A percentile compares a stretch with the other conserved stretches of the same genome.
phyloP scores from a whole-genome alignment of 2,888 invertebrate species.

The Brachypalpus laphriformis region DNA sequence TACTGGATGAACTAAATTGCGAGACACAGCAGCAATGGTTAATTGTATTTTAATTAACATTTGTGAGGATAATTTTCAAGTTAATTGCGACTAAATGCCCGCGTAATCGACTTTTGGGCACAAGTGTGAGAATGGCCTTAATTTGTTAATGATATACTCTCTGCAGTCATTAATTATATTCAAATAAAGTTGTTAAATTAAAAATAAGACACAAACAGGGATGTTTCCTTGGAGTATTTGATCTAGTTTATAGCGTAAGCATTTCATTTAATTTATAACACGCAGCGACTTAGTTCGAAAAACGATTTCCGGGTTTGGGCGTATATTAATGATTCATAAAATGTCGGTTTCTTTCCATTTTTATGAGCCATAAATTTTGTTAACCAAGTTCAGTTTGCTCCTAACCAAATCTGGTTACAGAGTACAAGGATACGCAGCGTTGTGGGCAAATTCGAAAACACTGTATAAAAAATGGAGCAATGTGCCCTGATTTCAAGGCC shows the following conservation, averaged over 20 bases:
- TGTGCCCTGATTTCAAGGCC: no score
- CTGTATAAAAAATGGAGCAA: no score
- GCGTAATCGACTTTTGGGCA: not conserved
- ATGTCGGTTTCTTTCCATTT: not conserved
- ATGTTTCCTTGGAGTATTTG: not conserved
- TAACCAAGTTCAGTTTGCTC: no score
- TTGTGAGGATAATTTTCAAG: not conserved
- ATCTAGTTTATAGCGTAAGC: not conserved
- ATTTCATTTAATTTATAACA: not conserved
- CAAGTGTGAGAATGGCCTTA: conserved; percentile 5
- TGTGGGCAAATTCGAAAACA: no score
- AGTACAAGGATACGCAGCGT: no score
- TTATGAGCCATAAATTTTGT: not conserved
- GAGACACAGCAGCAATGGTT: conserved; percentile 5
- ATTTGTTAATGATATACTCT: conserved; percentile 19
- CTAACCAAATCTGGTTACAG: no score
- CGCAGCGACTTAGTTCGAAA: not conserved
- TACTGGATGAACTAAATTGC: not conserved
- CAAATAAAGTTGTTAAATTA: no score
- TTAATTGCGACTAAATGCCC: not conserved
- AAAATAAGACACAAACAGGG: not conserved
- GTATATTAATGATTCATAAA: not conserved
- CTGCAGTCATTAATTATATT: not conserved
- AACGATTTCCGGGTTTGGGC: not conserved
- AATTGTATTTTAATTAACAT: conserved; percentile 37